Evolutionary conservation across 2,888 invertebrate genomes (phyloP).

Genomic region (Pandemis cinnamomeana): DNA sequence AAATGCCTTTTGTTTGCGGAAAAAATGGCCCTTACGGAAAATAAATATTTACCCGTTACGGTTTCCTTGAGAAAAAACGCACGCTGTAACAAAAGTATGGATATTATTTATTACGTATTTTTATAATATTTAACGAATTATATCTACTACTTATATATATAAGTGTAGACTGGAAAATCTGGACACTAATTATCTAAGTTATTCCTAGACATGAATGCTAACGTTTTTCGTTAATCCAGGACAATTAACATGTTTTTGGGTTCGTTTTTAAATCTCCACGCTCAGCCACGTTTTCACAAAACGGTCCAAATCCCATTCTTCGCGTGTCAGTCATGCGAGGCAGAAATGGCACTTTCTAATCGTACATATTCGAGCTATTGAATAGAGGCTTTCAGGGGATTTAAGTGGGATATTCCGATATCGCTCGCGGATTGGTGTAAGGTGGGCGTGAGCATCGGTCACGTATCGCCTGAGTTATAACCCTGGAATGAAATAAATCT

Average conservation of each 20-base stretch:
- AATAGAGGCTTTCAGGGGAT: conserved; percentile 34
- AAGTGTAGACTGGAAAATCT: too few relatives aligned
- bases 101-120: too few relatives aligned
- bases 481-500: conserved; percentile 76
- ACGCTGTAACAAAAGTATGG: too few relatives aligned
- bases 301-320: conserved; percentile 4
- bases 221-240: not conserved
- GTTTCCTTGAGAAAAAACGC: not conserved
- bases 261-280: not conserved
- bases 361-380: conserved; percentile 21
- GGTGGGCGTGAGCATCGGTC: conserved; percentile 80
- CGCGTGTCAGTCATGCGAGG: conserved; percentile 18
- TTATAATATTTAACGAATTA: too few relatives aligned
- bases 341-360: conserved; percentile 36
- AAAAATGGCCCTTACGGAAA: not conserved
- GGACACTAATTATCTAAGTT: too few relatives aligned
- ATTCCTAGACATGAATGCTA: not conserved
- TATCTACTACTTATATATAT: too few relatives aligned
- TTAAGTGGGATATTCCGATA: conserved; percentile 38
- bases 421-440: conserved; percentile 53
- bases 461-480: conserved; percentile 80
- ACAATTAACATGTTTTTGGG: not conserved
- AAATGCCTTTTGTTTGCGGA: not conserved
- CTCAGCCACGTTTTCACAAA: conserved; percentile 1
- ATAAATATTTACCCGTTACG: not conserved